These are phyloP conservation scores for Lagopus leucura DNA, from an alignment of 2,113 vertebrate species.

Conservation along the genomic window DNA sequence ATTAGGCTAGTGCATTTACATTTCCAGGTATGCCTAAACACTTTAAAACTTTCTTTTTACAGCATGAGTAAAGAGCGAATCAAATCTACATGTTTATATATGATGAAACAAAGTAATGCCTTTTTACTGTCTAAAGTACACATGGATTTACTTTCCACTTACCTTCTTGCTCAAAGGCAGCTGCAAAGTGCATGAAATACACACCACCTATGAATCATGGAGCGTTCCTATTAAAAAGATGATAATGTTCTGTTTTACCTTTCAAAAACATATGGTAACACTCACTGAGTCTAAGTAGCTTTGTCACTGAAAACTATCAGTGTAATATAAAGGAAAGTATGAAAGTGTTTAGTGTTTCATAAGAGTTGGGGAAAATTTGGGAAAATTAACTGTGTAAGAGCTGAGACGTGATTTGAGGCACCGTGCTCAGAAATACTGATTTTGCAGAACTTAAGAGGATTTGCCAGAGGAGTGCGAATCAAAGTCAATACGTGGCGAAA, in stretches of 20 bases:
- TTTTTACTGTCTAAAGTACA: conserved; percentile 92
- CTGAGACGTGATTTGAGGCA: neutral
- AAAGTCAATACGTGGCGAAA: neutral
- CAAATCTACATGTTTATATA: conserved; percentile 95
- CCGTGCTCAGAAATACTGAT: neutral
- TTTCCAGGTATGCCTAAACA: conserved; percentile 84
- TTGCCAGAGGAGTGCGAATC: neutral
- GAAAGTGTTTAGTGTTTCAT: neutral
- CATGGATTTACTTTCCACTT: conserved; percentile 93
- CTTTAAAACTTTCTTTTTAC: conserved; percentile 86
- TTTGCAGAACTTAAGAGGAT: neutral
- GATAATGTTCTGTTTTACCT: conserved; percentile 61
- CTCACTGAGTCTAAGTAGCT: conserved; percentile 47
- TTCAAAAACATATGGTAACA: conserved; percentile 49
- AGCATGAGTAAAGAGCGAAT: conserved; percentile 84
- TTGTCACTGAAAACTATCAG: conserved; percentile 54
- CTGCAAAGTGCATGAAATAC: conserved; percentile 93
- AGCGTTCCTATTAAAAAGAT: conserved; percentile 71
- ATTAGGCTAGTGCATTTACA: conserved; percentile 84
- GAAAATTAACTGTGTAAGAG: neutral
- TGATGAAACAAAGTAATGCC: conserved; percentile 91
- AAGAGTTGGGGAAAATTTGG: conserved; percentile 1
- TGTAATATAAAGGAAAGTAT: neutral
- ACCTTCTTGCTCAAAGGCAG: conserved; percentile 84
- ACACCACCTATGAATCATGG: conserved; percentile 77